Percentiles rank a stretch among this genome's conserved stretches.
These are phyloP conservation scores for Acropora tenuis DNA, from an alignment of 64 coral and sea anemone species.

Conservation along the genomic window DNA sequence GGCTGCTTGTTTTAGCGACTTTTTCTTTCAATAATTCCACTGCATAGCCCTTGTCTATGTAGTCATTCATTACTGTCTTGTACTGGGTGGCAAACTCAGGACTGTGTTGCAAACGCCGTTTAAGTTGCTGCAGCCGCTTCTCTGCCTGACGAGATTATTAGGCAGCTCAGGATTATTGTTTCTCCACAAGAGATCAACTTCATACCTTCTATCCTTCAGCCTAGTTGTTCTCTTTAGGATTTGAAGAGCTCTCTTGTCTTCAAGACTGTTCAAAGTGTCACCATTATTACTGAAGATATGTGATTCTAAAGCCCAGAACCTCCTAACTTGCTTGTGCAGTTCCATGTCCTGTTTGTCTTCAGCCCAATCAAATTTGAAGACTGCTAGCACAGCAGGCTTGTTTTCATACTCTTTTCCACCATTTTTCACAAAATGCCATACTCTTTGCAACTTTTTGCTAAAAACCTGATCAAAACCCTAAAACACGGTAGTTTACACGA, in stretches of 20 bases:
- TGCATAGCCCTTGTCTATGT: slow-evolving; percentile 56
- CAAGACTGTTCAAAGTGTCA: background rate
- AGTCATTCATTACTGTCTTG: slow-evolving; percentile 48
- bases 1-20: slow-evolving; percentile 11
- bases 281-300: background rate
- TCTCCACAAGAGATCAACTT: slow-evolving; percentile 39
- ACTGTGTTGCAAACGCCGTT: background rate
- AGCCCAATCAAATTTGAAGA: background rate
- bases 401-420: too few relatives aligned
- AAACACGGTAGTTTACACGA: too few relatives aligned
- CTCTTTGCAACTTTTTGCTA: too few relatives aligned
- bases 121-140: slow-evolving; percentile 14
- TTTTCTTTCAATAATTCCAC: slow-evolving; percentile 47
- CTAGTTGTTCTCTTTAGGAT: background rate
- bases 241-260: background rate
- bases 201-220: background rate
- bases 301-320: slow-evolving; percentile 49
- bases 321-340: slow-evolving; percentile 39
- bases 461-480: too few relatives aligned
- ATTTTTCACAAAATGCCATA: too few relatives aligned
- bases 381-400: too few relatives aligned
- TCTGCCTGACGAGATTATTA: slow-evolving; percentile 50
- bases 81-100: slow-evolving; percentile 36
- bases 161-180: slow-evolving; percentile 14
- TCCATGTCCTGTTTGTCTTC: slow-evolving; percentile 55